Percentiles rank a stretch among this genome's conserved stretches.
Evolutionary conservation across 2,113 vertebrate genomes (phyloP).

Genomic region (Amphilophus citrinellus): DNA sequence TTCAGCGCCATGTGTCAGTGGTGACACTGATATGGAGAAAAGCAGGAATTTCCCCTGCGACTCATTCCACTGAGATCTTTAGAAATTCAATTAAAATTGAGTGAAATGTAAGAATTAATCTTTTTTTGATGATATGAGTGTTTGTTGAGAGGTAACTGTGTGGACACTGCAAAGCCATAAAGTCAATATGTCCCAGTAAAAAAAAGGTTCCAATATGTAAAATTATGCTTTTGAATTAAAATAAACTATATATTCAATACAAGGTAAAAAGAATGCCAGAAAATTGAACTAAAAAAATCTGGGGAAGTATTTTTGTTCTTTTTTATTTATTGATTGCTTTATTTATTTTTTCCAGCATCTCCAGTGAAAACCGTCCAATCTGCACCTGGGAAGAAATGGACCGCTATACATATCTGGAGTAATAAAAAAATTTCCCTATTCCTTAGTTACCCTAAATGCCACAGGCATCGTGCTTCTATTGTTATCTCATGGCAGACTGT

Average conservation of each 20-base stretch:
- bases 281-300: background rate
- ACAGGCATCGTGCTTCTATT: slow-evolving; percentile 57
- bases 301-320: background rate
- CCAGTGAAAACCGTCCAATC: slow-evolving; percentile 26
- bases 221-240: slow-evolving; percentile 9
- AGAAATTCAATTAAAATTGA: slow-evolving; percentile 51
- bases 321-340: background rate
- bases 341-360: background rate
- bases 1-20: slow-evolving; percentile 22
- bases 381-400: background rate
- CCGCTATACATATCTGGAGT: slow-evolving; percentile 42
- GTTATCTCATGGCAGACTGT: slow-evolving; percentile 61
- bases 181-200: slow-evolving; percentile 1
- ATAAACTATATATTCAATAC: background rate
- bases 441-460: slow-evolving; percentile 57
- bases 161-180: slow-evolving; percentile 20
- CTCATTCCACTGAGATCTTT: slow-evolving; percentile 44
- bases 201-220: background rate
- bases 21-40: slow-evolving; percentile 24
- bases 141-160: slow-evolving; percentile 37
- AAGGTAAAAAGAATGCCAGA: background rate
- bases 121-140: background rate
- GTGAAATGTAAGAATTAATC: slow-evolving; percentile 28
- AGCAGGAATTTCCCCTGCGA: slow-evolving; percentile 50
- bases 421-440: slow-evolving; percentile 34